A percentile compares a stretch with the other conserved stretches of the same genome.
Evolutionary conservation across 2,888 invertebrate species (phyloP).

Genomic region (Cyclophora punctaria): DNA sequence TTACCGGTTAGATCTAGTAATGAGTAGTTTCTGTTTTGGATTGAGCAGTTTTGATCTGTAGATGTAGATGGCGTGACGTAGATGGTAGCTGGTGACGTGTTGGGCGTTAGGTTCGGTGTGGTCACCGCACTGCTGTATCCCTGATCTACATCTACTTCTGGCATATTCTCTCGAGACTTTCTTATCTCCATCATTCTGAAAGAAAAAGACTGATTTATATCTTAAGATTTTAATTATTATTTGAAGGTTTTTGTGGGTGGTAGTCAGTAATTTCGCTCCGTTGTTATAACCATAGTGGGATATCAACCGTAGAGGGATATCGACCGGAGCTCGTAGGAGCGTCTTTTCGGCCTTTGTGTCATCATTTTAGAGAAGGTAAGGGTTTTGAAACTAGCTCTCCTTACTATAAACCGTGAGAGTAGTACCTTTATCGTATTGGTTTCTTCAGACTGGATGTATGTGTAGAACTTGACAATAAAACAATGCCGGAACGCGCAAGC

Average conservation of each 20-base stretch:
- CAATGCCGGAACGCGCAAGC: too few relatives aligned
- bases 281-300: constrained; percentile 57
- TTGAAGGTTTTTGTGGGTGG: not conserved
- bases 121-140: constrained; percentile 60
- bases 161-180: constrained; percentile 44
- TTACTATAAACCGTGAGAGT: too few relatives aligned
- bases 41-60: constrained; percentile 28
- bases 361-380: constrained; percentile 28
- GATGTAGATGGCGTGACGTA: constrained; percentile 43
- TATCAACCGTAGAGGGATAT: constrained; percentile 48
- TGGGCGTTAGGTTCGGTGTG: constrained; percentile 52
- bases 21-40: constrained; percentile 26
- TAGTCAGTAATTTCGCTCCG: constrained; percentile 54
- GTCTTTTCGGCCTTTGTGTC: constrained; percentile 46
- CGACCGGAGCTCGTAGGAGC: constrained; percentile 44
- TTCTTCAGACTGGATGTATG: too few relatives aligned
- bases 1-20: constrained; percentile 39
- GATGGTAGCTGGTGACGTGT: constrained; percentile 32
- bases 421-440: too few relatives aligned
- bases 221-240: not conserved
- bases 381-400: too few relatives aligned
- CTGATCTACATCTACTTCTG: constrained; percentile 50
- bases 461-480: too few relatives aligned
- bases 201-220: constrained; percentile 1
- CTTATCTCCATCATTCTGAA: constrained; percentile 66